A percentile compares a stretch with the other conserved stretches of the same genome.
These are phyloP conservation scores for Sialia sialis DNA, from an alignment of 2,113 vertebrate species.

Conservation along the genomic window DNA sequence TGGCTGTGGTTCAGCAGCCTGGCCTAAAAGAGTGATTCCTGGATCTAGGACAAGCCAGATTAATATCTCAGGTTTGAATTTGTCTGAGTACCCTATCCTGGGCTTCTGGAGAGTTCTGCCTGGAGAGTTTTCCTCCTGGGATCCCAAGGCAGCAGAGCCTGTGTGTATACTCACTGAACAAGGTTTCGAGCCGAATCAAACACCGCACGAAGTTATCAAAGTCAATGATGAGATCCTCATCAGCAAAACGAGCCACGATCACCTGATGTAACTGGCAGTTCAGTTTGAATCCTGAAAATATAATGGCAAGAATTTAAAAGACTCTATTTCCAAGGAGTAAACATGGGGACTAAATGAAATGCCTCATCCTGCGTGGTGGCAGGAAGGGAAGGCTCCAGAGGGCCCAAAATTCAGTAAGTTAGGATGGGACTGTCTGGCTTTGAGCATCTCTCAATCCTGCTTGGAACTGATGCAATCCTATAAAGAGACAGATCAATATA, in stretches of 20 bases:
- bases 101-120: neutral
- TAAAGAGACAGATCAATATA: neutral
- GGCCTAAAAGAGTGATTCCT: neutral
- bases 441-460: neutral
- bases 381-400: neutral
- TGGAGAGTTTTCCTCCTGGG: neutral
- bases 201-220: conserved; percentile 79
- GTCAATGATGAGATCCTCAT: conserved; percentile 73
- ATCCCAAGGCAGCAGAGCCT: neutral
- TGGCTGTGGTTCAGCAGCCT: neutral
- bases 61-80: neutral
- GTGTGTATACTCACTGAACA: conserved; percentile 75
- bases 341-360: neutral
- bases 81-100: neutral
- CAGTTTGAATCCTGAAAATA: conserved; percentile 73
- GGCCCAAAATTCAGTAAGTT: neutral
- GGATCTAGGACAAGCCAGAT: neutral
- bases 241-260: conserved; percentile 76
- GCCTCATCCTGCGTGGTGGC: accelerated
- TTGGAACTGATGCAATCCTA: neutral
- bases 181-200: conserved; percentile 75
- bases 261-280: conserved; percentile 72
- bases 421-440: neutral
- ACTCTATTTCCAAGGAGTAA: neutral
- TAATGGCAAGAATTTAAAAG: neutral